Conservation (phyloP, 2,888 invertebrate species). For the Xanthia icteritia region DNA sequence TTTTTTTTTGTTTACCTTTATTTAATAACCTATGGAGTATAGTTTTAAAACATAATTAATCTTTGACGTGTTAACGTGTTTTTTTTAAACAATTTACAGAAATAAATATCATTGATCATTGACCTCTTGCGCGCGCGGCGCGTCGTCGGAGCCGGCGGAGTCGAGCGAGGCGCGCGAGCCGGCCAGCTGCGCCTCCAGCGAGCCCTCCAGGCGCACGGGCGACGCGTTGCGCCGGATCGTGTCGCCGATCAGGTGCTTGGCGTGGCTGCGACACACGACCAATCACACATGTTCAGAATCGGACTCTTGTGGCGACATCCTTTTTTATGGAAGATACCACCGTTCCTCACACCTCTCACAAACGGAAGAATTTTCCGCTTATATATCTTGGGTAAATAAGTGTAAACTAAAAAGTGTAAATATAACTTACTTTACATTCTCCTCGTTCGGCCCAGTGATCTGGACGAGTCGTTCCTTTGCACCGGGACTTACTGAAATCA, state of each 20-base stretch:
- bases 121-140: slow-evolving; percentile 70
- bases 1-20: no score
- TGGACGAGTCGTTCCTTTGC: slow-evolving; percentile 98
- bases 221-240: slow-evolving; percentile 98
- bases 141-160: slow-evolving; percentile 91
- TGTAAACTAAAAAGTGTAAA: not conserved
- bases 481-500: slow-evolving; percentile 96
- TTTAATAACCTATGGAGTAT: no score
- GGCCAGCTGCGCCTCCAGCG: slow-evolving; percentile 89
- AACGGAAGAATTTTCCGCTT: not conserved
- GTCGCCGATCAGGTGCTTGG: slow-evolving; percentile 98
- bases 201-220: slow-evolving; percentile 93
- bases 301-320: not conserved
- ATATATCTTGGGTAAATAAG: not conserved
- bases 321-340: not conserved
- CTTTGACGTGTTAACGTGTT: no score
- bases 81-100: not conserved
- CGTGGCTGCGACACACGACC: slow-evolving; percentile 91
- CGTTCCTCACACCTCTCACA: not conserved
- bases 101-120: not conserved
- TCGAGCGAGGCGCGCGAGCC: slow-evolving; percentile 95
- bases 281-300: not conserved
- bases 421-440: slow-evolving; percentile 95
- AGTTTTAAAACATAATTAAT: not conserved
- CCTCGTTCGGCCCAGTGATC: slow-evolving; percentile 98